These are phyloP conservation scores for Drosophila bipectinata DNA, from an alignment of 1,140 invertebrate species.

Conservation along the genomic window DNA sequence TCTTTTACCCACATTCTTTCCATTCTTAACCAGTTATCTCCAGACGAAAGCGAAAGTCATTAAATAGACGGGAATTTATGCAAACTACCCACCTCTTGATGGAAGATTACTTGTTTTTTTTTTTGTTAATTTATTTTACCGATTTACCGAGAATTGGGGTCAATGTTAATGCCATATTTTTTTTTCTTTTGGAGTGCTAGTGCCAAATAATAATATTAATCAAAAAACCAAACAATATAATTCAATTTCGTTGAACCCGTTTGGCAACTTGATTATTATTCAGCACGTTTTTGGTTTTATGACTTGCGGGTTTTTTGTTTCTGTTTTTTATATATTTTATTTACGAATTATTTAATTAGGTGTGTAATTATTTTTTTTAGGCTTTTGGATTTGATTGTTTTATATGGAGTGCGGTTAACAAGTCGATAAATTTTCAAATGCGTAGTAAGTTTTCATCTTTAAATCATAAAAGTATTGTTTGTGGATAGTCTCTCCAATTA, in stretches of 20 bases:
- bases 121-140: background rate
- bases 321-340: background rate
- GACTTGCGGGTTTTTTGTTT: background rate
- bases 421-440: background rate
- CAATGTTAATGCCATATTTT: slow-evolving; percentile 22
- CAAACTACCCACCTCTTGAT: background rate
- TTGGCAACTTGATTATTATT: slow-evolving; percentile 11
- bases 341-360: background rate
- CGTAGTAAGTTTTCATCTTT: background rate
- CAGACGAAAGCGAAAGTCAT: slow-evolving; percentile 34
- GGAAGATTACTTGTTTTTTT: background rate
- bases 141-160: slow-evolving; percentile 15
- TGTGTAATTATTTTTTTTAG: background rate
- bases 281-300: background rate
- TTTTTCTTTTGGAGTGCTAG: background rate
- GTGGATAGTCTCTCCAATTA: background rate
- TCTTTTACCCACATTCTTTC: no score
- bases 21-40: slow-evolving; percentile 14
- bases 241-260: slow-evolving; percentile 18
- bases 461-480: background rate
- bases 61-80: background rate
- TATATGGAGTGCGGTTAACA: background rate
- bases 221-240: background rate
- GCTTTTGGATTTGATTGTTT: background rate
- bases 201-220: slow-evolving; percentile 1